Evolutionary conservation across 2,113 vertebrate genomes (phyloP).

Genomic region (Oplegnathus fasciatus): DNA sequence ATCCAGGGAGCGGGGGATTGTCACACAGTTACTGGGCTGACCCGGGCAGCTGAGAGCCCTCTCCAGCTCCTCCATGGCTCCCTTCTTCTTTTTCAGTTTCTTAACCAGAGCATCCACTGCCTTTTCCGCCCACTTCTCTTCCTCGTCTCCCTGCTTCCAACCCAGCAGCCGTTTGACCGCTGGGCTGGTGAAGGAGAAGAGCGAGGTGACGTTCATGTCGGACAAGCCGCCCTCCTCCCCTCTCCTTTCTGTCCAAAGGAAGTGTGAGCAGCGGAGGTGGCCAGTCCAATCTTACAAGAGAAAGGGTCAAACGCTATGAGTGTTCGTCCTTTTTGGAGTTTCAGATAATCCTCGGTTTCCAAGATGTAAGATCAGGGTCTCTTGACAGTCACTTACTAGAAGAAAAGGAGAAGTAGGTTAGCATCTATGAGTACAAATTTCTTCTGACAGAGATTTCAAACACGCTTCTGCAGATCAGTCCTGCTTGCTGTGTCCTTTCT

Average conservation of each 20-base stretch:
- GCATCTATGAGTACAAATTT: not conserved
- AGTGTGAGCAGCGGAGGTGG: slow-evolving; percentile 15
- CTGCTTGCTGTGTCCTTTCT: not conserved
- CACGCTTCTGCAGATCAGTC: not conserved
- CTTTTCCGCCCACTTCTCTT: slow-evolving; percentile 99
- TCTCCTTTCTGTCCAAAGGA: slow-evolving; percentile 47
- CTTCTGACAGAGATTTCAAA: not conserved
- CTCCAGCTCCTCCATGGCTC: slow-evolving; percentile 98
- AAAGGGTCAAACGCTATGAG: not conserved
- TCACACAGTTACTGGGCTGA: slow-evolving; percentile 96
- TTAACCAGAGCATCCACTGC: slow-evolving; percentile 96
- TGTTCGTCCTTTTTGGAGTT: slow-evolving; percentile 9
- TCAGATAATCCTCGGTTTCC: slow-evolving; percentile 39
- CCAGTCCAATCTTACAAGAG: slow-evolving; percentile 44
- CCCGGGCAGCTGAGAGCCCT: slow-evolving; percentile 95
- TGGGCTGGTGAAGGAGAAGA: slow-evolving; percentile 98
- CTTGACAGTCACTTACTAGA: slow-evolving; percentile 40
- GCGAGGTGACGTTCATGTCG: slow-evolving; percentile 96
- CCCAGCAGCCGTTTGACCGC: slow-evolving; percentile 96
- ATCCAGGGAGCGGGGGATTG: slow-evolving; percentile 95
- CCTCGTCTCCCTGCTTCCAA: slow-evolving; percentile 98
- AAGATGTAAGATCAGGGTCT: slow-evolving; percentile 24
- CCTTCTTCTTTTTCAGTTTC: slow-evolving; percentile 98
- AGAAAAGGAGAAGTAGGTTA: slow-evolving; percentile 36
- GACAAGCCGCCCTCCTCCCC: slow-evolving; percentile 61